A percentile compares a stretch with the other conserved stretches of the same genome.
These are phyloP conservation scores for Cottoperca gobio DNA, from an alignment of 2,797 vertebrate species.

Conservation along the genomic window DNA sequence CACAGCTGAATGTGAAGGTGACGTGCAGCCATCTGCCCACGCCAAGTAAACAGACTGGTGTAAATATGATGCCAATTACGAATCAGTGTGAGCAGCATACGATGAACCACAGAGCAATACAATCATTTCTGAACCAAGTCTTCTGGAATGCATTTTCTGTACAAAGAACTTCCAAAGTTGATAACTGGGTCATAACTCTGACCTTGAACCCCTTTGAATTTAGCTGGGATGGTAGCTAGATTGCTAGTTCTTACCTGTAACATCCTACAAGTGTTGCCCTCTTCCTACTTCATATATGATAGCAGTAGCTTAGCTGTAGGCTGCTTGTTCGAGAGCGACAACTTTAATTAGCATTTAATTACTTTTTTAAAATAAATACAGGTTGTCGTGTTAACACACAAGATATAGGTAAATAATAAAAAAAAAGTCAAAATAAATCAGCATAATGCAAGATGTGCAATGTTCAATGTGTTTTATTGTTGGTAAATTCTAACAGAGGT, in stretches of 20 bases:
- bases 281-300: not conserved
- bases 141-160: not conserved
- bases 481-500: not conserved
- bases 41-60: conserved; percentile 13
- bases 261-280: not conserved
- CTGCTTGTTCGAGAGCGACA: no score
- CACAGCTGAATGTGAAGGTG: conserved; percentile 51
- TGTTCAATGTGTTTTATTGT: not conserved
- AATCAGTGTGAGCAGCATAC: conserved; percentile 9
- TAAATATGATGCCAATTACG: conserved; percentile 46
- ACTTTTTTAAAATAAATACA: not conserved
- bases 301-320: not conserved
- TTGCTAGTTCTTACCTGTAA: no score
- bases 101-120: not conserved
- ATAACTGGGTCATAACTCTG: not conserved
- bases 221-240: not conserved
- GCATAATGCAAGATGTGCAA: not conserved
- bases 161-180: not conserved
- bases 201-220: not conserved
- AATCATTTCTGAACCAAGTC: not conserved
- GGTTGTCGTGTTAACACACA: not conserved
- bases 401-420: not conserved
- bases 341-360: not conserved
- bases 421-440: not conserved
- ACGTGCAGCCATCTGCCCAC: conserved; percentile 34